phyloP scores from a whole-genome alignment of 2,797 vertebrate genomes.

The Sorex maritimensis region DNA sequence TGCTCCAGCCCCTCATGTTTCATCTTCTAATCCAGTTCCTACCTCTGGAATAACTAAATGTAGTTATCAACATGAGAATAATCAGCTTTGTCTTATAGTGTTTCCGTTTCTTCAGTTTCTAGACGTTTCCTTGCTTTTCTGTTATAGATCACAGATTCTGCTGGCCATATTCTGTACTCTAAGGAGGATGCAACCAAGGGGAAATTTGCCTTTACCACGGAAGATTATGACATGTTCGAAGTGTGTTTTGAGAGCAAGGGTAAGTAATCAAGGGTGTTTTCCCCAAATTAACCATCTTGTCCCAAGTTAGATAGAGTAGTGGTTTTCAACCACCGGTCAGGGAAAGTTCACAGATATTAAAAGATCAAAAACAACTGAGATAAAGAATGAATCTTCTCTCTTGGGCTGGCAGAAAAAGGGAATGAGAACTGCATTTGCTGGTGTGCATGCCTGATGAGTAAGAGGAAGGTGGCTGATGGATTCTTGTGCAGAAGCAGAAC shows the following conservation, averaged over 20 bases:
- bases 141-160: conserved; percentile 97
- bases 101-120: conserved; percentile 35
- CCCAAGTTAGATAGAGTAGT: not conserved
- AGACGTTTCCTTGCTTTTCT: conserved; percentile 30
- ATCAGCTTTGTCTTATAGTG: conserved; percentile 27
- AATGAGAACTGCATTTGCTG: conserved; percentile 48
- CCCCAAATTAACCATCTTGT: conserved; percentile 19
- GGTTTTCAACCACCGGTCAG: too few relatives aligned
- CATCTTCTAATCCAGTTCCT: conserved; percentile 41
- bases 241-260: conserved; percentile 99
- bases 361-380: not conserved
- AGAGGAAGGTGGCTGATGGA: not conserved
- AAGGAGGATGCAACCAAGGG: conserved; percentile 99
- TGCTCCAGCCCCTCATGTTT: not conserved
- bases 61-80: conserved; percentile 19
- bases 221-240: conserved; percentile 99
- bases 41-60: conserved; percentile 4
- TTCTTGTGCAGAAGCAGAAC: conserved; percentile 8
- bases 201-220: conserved; percentile 99
- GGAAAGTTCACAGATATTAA: too few relatives aligned
- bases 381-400: conserved; percentile 29
- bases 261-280: conserved; percentile 89
- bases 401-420: not conserved
- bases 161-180: conserved; percentile 97
- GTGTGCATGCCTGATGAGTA: not conserved